Base-by-base conservation (phyloP, 2,113 vertebrate genomes). In the Mirza zaza region DNA sequence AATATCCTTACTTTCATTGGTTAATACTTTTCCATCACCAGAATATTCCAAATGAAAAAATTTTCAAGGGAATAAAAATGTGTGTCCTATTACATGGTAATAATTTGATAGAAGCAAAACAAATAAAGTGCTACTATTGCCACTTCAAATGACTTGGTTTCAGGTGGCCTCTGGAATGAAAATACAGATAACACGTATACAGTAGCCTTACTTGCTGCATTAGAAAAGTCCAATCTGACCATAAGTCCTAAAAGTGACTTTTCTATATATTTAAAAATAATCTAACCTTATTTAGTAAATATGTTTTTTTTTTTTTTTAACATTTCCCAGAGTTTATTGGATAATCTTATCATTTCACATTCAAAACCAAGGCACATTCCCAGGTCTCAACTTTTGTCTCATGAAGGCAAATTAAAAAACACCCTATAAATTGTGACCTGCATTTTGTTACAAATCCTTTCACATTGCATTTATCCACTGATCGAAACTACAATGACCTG, bases 101-200 rank as follows among this genome's bases (percentile, higher is more conserved):
- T 75, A 73, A 83, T 92, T 90, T 68, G 57, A 59, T 94, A 75
- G 20, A 65, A 87, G 23, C 15, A 90, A 94, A 94, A 45, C 8
- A 90, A 87, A 61, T 55, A 68, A 95, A 77, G 8, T 71, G 67
- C 17, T 80, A 80, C 65, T 2, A 6, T 82, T 90, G 21, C 6
- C 90, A 36, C 45, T 90, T 92, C 52, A 89, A 96, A 67, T 90
- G 25, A 61, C 86, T 96, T 92, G 36, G 1, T 73, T 87, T 94
- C 79, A 76, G 68, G 42, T 57, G 32, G 10, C 57, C 11, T 79
- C 32, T 94, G 32, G 50, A 81, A 57, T 48, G 48, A 79, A 93
- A 89, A 80, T 87, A 55, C 34, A 39, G 12, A 14, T 90, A 63
- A 6, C 13, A 70, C 59, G 9, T 90, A 39, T 71, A 27, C 25